Conservation (phyloP, 2,888 invertebrate species). For the Nysson spinosus region DNA sequence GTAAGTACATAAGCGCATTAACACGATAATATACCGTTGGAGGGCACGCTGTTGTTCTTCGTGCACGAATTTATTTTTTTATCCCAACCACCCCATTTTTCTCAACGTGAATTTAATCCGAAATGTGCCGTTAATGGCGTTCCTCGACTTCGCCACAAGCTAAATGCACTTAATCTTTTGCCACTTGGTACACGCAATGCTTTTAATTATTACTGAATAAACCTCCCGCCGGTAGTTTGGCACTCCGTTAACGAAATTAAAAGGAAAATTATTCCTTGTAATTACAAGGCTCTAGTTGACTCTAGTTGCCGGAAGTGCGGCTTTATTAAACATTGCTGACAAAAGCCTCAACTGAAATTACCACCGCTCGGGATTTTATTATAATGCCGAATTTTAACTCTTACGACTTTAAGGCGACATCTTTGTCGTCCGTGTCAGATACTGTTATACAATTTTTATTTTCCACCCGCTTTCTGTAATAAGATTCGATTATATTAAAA, state of each 20-base stretch:
- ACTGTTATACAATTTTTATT: too few species aligned
- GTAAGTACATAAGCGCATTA: slow-evolving; percentile 39
- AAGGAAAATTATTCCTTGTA: neutral
- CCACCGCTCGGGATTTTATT: too few species aligned
- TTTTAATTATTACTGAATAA: slow-evolving; percentile 28
- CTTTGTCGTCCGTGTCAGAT: too few species aligned
- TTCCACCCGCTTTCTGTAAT: too few species aligned
- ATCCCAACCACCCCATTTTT: slow-evolving; percentile 44
- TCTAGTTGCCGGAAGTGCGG: too few species aligned
- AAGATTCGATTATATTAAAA: too few species aligned
- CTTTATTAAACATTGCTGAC: neutral
- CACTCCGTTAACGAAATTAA: neutral
- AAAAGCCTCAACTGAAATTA: too few species aligned
- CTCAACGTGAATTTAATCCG: slow-evolving; percentile 73
- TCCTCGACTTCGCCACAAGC: slow-evolving; percentile 6
- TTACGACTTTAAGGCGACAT: too few species aligned
- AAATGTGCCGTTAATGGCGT: slow-evolving; percentile 70
- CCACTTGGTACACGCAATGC: slow-evolving; percentile 18
- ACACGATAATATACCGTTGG: slow-evolving; percentile 24
- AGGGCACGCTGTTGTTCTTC: slow-evolving; percentile 20
- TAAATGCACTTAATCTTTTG: slow-evolving; percentile 42
- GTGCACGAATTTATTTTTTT: slow-evolving; percentile 16
- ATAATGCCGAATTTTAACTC: too few species aligned
- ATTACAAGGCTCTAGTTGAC: too few species aligned
- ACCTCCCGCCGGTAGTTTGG: neutral